A percentile compares a stretch with the other conserved stretches of the same genome.
Conservation (phyloP, 1,140 invertebrate genomes). For the Yoshiicerus persimilis region DNA sequence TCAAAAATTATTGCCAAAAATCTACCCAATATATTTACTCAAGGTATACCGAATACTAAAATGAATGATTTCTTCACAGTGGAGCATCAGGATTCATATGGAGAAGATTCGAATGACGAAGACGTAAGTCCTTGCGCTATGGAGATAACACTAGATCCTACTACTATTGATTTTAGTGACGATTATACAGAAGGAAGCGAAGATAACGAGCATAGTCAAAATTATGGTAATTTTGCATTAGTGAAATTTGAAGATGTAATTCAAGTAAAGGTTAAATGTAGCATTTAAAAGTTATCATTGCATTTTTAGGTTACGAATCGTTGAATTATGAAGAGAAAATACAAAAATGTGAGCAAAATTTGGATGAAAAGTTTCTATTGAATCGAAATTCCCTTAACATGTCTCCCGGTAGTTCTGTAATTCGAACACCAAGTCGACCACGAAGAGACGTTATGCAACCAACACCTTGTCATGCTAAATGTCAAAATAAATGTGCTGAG, state of each 20-base stretch:
- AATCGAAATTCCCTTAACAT: not conserved
- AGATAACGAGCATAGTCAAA: not conserved
- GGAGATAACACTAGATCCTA: not conserved
- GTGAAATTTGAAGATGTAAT: not conserved
- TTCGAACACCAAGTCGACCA: not conserved
- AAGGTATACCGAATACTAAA: no score
- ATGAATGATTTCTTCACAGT: not conserved
- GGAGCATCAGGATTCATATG: not conserved
- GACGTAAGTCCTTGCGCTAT: not conserved
- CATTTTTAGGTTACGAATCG: not conserved
- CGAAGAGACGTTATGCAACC: constrained; percentile 22
- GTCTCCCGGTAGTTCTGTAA: not conserved
- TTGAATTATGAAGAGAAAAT: not conserved
- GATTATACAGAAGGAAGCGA: not conserved
- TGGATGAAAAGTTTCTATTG: not conserved
- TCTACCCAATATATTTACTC: no score
- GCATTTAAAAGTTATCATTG: not conserved
- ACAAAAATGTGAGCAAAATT: not conserved
- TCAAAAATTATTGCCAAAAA: no score
- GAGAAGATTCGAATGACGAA: not conserved
- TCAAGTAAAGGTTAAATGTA: not conserved
- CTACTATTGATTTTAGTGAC: not conserved
- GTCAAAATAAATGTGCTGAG: constrained; percentile 35
- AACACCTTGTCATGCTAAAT: constrained; percentile 30
- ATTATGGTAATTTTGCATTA: not conserved